Conservation (phyloP, 1,140 invertebrate species). For the Drosophila ananassae region DNA sequence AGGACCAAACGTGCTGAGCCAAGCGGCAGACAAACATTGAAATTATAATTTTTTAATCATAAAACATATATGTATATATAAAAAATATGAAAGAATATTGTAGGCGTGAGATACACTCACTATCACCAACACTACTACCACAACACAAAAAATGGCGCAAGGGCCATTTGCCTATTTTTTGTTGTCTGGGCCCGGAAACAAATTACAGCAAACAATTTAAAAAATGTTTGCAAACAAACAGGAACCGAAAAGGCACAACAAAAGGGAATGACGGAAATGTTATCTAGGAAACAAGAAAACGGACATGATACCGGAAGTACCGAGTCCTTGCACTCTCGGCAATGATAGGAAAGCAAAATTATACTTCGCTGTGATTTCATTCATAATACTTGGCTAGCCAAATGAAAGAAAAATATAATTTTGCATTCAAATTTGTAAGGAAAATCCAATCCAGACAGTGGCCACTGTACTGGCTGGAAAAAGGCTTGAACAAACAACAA, state of each 20-base stretch:
- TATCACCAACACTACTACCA: slow-evolving; percentile 10
- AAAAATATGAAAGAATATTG: slow-evolving; percentile 4
- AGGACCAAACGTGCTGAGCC: slow-evolving; percentile 35
- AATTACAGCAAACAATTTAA: slow-evolving; percentile 82
- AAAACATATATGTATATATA: slow-evolving; percentile 45
- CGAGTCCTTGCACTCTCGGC: slow-evolving; percentile 6
- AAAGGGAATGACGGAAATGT: slow-evolving; percentile 68
- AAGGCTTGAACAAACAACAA: slow-evolving; percentile 47
- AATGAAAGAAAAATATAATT: slow-evolving; percentile 1
- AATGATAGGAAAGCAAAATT: slow-evolving; percentile 1
- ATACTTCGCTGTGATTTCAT: slow-evolving; percentile 8
- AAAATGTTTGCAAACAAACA: slow-evolving; percentile 80
- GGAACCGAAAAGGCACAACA: slow-evolving; percentile 45
- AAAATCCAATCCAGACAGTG: neutral
- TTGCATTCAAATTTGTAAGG: neutral
- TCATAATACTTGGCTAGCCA: neutral
- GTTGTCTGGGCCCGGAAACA: slow-evolving; percentile 68
- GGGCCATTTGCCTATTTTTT: slow-evolving; percentile 66
- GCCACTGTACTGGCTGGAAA: slow-evolving; percentile 31
- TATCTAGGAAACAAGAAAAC: slow-evolving; percentile 66
- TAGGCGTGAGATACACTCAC: slow-evolving; percentile 9
- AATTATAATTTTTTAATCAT: slow-evolving; percentile 80
- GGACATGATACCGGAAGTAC: slow-evolving; percentile 45
- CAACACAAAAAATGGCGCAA: slow-evolving; percentile 59
- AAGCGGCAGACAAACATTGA: slow-evolving; percentile 56